A percentile compares a stretch with the other conserved stretches of the same genome.
These are phyloP conservation scores for Pachyuromys duprasi DNA, from an alignment of 2,797 vertebrate genomes.

Conservation along the genomic window DNA sequence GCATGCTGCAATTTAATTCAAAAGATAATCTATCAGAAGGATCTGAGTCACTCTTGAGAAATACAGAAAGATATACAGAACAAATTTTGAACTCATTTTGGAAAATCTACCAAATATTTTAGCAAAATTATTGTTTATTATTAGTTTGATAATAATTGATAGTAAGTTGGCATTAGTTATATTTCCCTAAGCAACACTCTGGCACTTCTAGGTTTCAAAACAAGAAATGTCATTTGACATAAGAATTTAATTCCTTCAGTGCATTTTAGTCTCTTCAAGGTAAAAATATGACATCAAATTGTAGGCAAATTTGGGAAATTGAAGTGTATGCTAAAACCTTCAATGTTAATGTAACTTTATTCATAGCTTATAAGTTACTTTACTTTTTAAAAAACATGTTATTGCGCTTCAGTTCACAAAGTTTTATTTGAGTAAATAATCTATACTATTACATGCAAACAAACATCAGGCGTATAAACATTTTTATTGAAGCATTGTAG, in stretches of 20 bases:
- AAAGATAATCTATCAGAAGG: neutral
- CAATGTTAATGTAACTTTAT: slow-evolving; percentile 66
- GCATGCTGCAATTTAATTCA: neutral
- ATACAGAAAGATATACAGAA: neutral
- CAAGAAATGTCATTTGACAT: slow-evolving; percentile 25
- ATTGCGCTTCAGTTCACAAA: slow-evolving; percentile 61
- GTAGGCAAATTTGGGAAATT: neutral
- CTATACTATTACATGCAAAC: slow-evolving; percentile 62
- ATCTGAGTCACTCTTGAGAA: neutral
- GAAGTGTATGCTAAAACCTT: slow-evolving; percentile 13
- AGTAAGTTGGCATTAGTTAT: neutral
- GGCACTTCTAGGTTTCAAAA: neutral
- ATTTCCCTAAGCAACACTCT: neutral
- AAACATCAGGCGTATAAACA: slow-evolving; percentile 2
- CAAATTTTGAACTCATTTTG: neutral
- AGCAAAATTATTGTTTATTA: slow-evolving; percentile 55
- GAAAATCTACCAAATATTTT: neutral
- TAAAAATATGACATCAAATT: neutral
- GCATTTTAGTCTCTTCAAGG: slow-evolving; percentile 3
- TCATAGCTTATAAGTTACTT: slow-evolving; percentile 66
- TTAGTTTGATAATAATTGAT: slow-evolving; percentile 9
- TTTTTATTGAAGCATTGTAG: slow-evolving; percentile 49
- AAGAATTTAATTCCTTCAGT: slow-evolving; percentile 29
- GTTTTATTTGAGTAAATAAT: slow-evolving; percentile 4
- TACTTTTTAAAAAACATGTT: slow-evolving; percentile 27